Evolutionary conservation across 2,797 vertebrate species (phyloP).

Genomic region (Sparidentex hasta): DNA sequence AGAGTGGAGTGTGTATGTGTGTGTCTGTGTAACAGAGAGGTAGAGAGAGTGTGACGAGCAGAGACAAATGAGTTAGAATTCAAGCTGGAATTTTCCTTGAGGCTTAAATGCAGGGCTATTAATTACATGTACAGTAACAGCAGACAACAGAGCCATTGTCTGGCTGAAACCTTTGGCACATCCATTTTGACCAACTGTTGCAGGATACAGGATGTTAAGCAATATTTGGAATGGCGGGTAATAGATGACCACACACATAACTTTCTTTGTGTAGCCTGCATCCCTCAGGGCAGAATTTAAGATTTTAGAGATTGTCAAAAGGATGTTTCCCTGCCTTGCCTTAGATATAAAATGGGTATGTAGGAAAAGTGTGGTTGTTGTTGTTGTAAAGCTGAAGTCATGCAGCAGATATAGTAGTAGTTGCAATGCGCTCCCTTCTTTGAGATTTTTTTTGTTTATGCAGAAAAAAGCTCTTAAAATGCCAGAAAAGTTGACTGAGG

Average conservation of each 20-base stretch:
- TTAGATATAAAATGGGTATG: conserved; percentile 18
- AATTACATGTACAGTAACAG: conserved; percentile 32
- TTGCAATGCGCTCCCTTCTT: background rate
- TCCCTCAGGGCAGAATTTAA: conserved; percentile 56
- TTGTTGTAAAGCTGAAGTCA: background rate
- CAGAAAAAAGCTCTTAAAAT: conserved; percentile 6
- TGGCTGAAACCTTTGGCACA: conserved; percentile 20
- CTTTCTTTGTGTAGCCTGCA: conserved; percentile 59
- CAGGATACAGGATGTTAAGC: conserved; percentile 55
- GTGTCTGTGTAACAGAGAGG: conserved; percentile 1
- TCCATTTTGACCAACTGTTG: conserved; percentile 31
- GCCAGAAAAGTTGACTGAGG: conserved; percentile 1
- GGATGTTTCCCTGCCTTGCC: conserved; percentile 15
- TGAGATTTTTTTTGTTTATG: conserved; percentile 1
- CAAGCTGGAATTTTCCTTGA: conserved; percentile 55
- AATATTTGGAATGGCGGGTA: conserved; percentile 45
- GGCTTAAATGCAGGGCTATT: conserved; percentile 48
- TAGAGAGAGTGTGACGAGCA: background rate
- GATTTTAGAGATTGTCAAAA: conserved; percentile 28
- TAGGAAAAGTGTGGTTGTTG: background rate
- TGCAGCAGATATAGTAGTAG: background rate
- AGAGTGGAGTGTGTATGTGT: conserved; percentile 7
- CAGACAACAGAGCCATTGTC: conserved; percentile 39
- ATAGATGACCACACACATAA: conserved; percentile 57
- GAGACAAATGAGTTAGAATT: conserved; percentile 38